Evolutionary conservation across 2,888 invertebrate species (phyloP).

Genomic region (Heterodera filipjevi): DNA sequence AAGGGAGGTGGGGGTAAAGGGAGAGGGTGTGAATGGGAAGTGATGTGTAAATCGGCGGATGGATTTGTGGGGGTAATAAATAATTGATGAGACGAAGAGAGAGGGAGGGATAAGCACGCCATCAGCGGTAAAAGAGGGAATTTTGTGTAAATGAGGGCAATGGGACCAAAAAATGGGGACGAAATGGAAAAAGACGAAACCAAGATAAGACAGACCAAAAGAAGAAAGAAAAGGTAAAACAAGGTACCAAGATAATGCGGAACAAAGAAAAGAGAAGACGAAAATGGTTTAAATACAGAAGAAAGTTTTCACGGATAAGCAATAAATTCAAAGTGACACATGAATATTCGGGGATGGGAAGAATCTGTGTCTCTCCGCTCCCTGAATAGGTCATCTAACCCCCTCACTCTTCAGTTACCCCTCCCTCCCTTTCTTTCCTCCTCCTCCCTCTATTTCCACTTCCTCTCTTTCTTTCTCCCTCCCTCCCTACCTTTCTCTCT

Average conservation of each 20-base stretch:
- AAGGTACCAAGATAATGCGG: background rate
- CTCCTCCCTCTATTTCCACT: too few relatives aligned
- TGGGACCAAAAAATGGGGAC: background rate
- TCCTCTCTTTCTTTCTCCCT: too few relatives aligned
- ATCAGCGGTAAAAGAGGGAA: background rate
- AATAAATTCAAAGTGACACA: background rate
- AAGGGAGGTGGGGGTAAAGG: background rate
- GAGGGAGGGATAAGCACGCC: background rate
- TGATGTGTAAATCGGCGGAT: slow-evolving; percentile 9
- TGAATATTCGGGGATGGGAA: background rate
- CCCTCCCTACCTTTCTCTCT: background rate
- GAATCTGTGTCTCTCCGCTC: background rate
- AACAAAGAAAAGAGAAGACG: background rate
- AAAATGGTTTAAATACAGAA: background rate
- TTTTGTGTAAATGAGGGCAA: background rate
- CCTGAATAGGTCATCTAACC: too few relatives aligned
- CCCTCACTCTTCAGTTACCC: too few relatives aligned
- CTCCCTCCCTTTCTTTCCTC: too few relatives aligned
- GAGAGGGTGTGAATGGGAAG: slow-evolving; percentile 4
- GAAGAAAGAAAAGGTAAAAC: background rate
- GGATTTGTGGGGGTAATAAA: slow-evolving; percentile 2
- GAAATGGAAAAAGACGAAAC: too few relatives aligned
- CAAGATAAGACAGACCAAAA: too few relatives aligned
- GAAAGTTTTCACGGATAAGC: background rate
- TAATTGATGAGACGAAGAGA: background rate